Base-by-base conservation (phyloP, 2,113 vertebrate species). In the Morone saxatilis region DNA sequence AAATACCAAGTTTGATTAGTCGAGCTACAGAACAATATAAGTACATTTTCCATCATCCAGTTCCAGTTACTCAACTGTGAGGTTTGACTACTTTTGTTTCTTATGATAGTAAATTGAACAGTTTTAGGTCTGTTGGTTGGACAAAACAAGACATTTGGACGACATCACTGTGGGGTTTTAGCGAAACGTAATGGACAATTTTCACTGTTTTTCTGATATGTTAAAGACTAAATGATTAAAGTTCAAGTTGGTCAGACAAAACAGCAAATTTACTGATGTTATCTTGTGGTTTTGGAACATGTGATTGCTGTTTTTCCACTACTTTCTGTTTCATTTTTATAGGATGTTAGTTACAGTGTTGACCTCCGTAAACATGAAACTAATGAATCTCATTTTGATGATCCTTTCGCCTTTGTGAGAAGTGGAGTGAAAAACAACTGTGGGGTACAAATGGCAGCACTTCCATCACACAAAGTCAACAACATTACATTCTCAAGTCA, bases 281-380 rank as follows among this genome's bases (percentile, higher is more conserved):
- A 36, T 5, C 16, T 38, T 20, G 9, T 11, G 2, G 4, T 17
- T n/a, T 48, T 25, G 13, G 9, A 68, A 68, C 16, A 25, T 51
- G 5, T 43, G 2, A 65, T 13, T 65, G 5, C 19, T 4, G 1
- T 2, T 47, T 66, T 48, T 11, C 22, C 22, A 53, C 31, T 7
- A 8, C 13, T 31, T 31, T 31, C 31, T 31, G 31, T 31, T 31
- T 31, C 6, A 40, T 40, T 70, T 70, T n/a, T 53, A 38, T 36
- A 31, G 16, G 45, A 40, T 47, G 38, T 48, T 19, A 4, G 5
- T 57, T 4, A 22, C 43, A 25, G 57, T 9, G 59, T 62, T 56
- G 31, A n/a, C 45, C 80, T 76, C 56, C 14, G 56, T 31, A 14
- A 57, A 43, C 61, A 38, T 69, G 50, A 78, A 81, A 74, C 41